phyloP scores from a whole-genome alignment of 1,140 invertebrate genomes.

The Tyrophagus putrescentiae region DNA sequence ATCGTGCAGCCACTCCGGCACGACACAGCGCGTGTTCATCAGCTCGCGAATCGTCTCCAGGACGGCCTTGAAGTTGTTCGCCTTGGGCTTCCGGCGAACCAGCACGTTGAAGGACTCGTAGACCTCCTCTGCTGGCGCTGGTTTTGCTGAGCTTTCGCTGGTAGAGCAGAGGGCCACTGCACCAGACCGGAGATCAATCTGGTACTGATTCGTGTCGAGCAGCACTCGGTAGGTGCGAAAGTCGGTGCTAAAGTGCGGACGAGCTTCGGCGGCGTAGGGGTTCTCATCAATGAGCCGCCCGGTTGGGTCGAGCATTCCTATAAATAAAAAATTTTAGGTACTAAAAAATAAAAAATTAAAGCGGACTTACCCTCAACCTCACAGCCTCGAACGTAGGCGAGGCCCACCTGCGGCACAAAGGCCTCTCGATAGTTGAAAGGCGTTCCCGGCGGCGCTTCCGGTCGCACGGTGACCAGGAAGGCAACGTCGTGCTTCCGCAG shows the following conservation, averaged over 20 bases:
- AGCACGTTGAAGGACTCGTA: conserved; percentile 97
- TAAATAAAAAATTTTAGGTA: too few relatives aligned
- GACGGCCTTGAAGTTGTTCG: conserved; percentile 98
- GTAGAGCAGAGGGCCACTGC: too few relatives aligned
- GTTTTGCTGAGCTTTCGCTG: conserved; percentile 37
- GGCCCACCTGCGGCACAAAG: conserved; percentile 76
- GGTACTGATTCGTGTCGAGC: conserved; percentile 51
- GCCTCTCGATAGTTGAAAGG: conserved; percentile 62
- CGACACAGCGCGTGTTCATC: conserved; percentile 98
- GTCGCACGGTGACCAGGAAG: conserved; percentile 80
- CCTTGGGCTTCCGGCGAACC: conserved; percentile 91
- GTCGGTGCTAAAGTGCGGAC: conserved; percentile 68
- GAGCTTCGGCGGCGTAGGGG: conserved; percentile 54
- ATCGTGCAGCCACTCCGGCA: conserved; percentile 96
- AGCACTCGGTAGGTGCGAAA: conserved; percentile 79
- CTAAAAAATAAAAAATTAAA: too few relatives aligned
- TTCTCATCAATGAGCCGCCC: conserved; percentile 95
- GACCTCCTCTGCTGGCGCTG: conserved; percentile 49
- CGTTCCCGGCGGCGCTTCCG: conserved; percentile 54
- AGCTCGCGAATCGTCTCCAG: conserved; percentile 92
- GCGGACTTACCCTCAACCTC: too few relatives aligned
- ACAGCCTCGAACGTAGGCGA: conserved; percentile 84
- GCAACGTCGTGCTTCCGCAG: conserved; percentile 94
- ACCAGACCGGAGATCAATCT: conserved; percentile 63
- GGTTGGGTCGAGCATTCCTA: conserved; percentile 91